These are phyloP conservation scores for Neofelis nebulosa DNA, from an alignment of 2,113 vertebrate species.

Conservation along the genomic window DNA sequence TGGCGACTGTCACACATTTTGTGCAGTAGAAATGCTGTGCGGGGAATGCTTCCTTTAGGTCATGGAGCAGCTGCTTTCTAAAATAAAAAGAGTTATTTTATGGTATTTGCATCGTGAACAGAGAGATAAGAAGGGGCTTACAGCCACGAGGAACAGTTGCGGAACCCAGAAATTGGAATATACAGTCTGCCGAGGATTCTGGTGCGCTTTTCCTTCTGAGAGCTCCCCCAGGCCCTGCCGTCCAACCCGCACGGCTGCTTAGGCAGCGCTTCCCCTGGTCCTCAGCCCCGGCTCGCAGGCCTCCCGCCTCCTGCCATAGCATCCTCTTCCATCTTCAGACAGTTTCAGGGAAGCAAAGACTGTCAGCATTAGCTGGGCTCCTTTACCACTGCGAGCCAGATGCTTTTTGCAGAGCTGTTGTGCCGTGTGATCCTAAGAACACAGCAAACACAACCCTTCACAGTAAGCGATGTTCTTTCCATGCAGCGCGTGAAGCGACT, in stretches of 20 bases:
- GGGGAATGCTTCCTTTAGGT: not conserved
- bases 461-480: not conserved
- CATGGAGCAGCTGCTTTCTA: not conserved
- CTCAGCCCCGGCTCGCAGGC: accelerated
- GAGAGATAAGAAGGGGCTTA: not conserved
- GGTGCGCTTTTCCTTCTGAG: not conserved
- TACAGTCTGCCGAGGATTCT: not conserved
- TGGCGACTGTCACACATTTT: not conserved
- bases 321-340: too few relatives aligned
- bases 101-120: not conserved
- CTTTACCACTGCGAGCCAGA: not conserved
- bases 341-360: not conserved
- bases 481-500: not conserved
- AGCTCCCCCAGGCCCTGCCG: not conserved
- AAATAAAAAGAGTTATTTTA: not conserved
- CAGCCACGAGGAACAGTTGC: not conserved
- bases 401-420: not conserved
- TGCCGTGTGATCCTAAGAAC: not conserved
- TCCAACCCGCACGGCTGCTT: accelerated
- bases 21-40: not conserved
- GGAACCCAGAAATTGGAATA: not conserved
- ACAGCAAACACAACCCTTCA: not conserved
- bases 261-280: not conserved
- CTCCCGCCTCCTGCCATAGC: not conserved
- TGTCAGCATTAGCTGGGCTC: not conserved